These are phyloP conservation scores for Pseudomyrmex gracilis DNA, from an alignment of 1,140 invertebrate species.

Conservation along the genomic window DNA sequence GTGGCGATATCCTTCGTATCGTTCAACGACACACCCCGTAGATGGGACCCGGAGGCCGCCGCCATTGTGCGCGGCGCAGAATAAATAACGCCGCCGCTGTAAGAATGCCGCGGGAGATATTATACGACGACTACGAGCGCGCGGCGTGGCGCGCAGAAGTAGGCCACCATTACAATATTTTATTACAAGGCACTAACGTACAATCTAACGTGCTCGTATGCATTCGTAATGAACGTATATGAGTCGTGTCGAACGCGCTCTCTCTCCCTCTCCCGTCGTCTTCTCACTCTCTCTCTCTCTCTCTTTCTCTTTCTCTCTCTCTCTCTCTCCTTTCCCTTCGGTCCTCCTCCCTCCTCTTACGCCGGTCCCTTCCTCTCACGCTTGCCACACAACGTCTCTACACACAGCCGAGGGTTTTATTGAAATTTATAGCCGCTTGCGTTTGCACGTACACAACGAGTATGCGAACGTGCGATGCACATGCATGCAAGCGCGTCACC, in stretches of 20 bases:
- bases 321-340: neutral
- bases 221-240: constrained; percentile 86
- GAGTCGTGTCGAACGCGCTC: constrained; percentile 83
- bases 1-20: constrained; percentile 1
- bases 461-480: neutral
- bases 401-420: constrained; percentile 72
- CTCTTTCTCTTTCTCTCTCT: neutral
- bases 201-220: constrained; percentile 85
- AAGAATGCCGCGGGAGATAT: constrained; percentile 85
- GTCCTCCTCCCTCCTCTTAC: neutral
- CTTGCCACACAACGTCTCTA: constrained; percentile 61
- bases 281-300: neutral
- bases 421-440: constrained; percentile 74
- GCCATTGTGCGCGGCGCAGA: constrained; percentile 79
- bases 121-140: constrained; percentile 78
- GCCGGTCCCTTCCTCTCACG: neutral
- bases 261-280: constrained; percentile 41
- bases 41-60: constrained; percentile 68
- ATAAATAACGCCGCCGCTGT: constrained; percentile 81
- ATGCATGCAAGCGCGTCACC: neutral
- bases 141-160: constrained; percentile 78
- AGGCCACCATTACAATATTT: constrained; percentile 86
- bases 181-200: constrained; percentile 86
- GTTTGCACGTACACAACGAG: constrained; percentile 39
- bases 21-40: constrained; percentile 65